These are phyloP conservation scores for Cactoblastis cactorum DNA, from an alignment of 2,888 invertebrate genomes.

Conservation along the genomic window DNA sequence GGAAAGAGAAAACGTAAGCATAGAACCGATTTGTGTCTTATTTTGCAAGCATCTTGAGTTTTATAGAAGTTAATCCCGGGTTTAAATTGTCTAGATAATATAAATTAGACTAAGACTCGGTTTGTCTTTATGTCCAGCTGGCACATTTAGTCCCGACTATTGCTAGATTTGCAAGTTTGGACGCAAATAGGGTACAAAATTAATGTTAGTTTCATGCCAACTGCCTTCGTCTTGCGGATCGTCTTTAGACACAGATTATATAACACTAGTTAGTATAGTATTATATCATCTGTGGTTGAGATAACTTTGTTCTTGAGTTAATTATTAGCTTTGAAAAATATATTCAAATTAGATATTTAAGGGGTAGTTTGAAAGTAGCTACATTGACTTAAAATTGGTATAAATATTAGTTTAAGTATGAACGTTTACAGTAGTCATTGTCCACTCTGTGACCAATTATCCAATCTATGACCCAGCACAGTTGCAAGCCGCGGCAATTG, in stretches of 20 bases:
- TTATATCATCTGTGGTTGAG: too few relatives aligned
- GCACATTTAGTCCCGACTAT: constrained; percentile 3
- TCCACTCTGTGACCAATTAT: constrained; percentile 2
- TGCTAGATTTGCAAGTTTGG: constrained; percentile 1
- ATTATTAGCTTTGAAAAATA: too few relatives aligned
- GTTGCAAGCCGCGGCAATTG: constrained; percentile 22
- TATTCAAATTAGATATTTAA: too few relatives aligned
- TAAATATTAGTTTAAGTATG: neutral
- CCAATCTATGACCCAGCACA: constrained; percentile 21
- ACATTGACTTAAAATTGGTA: neutral
- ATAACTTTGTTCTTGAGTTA: too few relatives aligned
- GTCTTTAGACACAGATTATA: neutral
- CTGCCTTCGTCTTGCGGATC: neutral
- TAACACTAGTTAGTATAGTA: neutral
- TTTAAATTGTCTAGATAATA: neutral
- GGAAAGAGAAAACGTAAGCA: neutral
- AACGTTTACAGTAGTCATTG: neutral
- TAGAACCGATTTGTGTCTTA: neutral
- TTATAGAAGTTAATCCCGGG: too few relatives aligned
- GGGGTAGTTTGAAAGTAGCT: too few relatives aligned
- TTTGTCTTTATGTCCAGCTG: neutral
- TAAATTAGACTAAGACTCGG: neutral
- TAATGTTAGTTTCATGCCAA: constrained; percentile 1
- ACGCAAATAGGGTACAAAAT: neutral
- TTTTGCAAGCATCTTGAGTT: neutral